A percentile compares a stretch with the other conserved stretches of the same genome.
Evolutionary conservation across 1,140 invertebrate genomes (phyloP).

Genomic region (Drosophila aff.): DNA sequence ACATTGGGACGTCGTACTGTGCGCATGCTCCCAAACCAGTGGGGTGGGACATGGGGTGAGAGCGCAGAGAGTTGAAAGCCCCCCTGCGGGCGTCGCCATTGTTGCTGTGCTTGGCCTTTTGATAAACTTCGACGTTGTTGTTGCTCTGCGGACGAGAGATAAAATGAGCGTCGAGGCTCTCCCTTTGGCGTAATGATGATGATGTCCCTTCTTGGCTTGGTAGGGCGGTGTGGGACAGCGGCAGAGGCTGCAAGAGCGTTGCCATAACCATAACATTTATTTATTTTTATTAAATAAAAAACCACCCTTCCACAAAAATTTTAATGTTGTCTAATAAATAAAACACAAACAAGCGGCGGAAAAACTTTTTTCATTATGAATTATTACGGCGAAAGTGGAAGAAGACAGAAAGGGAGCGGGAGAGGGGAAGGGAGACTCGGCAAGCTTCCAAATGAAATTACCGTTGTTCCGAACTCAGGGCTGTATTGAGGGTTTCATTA

Average conservation of each 20-base stretch:
- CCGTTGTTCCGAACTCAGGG: conserved; percentile 42
- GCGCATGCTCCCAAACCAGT: conserved; percentile 58
- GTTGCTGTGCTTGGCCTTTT: conserved; percentile 68
- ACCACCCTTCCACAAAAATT: conserved; percentile 35
- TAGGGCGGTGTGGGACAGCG: not conserved
- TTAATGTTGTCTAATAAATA: conserved; percentile 52
- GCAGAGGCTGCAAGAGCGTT: conserved; percentile 3
- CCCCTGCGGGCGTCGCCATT: conserved; percentile 56
- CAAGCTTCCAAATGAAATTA: conserved; percentile 57
- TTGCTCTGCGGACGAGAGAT: conserved; percentile 18
- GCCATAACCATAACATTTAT: conserved; percentile 71
- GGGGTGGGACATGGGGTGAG: not conserved
- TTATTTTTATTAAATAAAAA: conserved; percentile 77
- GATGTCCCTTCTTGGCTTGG: conserved; percentile 45
- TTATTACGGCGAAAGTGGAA: conserved; percentile 63
- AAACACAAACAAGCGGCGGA: conserved; percentile 39
- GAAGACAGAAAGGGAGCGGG: not conserved
- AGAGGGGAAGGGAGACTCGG: not conserved
- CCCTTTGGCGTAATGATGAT: conserved; percentile 62
- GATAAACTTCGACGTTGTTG: conserved; percentile 71
- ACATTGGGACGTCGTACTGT: conserved; percentile 11
- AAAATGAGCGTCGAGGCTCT: conserved; percentile 15
- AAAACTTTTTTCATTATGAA: conserved; percentile 82
- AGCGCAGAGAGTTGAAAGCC: not conserved
- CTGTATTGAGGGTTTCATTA: conserved; percentile 63